Conservation (phyloP, 2,888 invertebrate species). For the Calliopum simillimum region DNA sequence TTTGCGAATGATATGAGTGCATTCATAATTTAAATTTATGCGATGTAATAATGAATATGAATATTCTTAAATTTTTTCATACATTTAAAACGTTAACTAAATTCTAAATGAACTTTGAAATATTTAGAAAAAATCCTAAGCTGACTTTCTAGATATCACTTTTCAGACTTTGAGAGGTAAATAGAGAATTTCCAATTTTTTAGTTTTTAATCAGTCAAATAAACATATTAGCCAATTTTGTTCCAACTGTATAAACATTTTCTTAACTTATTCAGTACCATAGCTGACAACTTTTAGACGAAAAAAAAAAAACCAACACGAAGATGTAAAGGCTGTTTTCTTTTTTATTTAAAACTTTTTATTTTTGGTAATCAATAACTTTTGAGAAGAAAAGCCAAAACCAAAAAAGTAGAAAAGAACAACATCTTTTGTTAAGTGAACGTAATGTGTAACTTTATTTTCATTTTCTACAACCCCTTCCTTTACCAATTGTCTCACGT, state of each 20-base stretch:
- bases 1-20: conserved; percentile 46
- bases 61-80: neutral
- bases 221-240: no score
- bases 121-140: no score
- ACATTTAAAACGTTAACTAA: no score
- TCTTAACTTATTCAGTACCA: no score
- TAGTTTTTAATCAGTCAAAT: neutral
- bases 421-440: neutral
- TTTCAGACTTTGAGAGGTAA: no score
- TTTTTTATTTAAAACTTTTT: conserved; percentile 21
- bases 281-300: no score
- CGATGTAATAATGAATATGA: neutral
- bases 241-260: no score
- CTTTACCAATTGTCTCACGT: conserved; percentile 48
- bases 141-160: no score
- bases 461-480: no score
- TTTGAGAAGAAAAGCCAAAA: neutral
- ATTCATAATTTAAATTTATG: conserved; percentile 50
- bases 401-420: conserved; percentile 49
- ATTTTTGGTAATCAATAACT: conserved; percentile 25
- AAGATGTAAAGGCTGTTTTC: neutral
- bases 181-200: no score
- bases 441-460: neutral
- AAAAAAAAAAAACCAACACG: neutral
- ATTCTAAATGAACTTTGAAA: no score